Evolutionary conservation across 1,140 invertebrate genomes (phyloP), one percentile per base, ranked within the genome.

Genomic region (Pseudomyrmex pallidus): DNA sequence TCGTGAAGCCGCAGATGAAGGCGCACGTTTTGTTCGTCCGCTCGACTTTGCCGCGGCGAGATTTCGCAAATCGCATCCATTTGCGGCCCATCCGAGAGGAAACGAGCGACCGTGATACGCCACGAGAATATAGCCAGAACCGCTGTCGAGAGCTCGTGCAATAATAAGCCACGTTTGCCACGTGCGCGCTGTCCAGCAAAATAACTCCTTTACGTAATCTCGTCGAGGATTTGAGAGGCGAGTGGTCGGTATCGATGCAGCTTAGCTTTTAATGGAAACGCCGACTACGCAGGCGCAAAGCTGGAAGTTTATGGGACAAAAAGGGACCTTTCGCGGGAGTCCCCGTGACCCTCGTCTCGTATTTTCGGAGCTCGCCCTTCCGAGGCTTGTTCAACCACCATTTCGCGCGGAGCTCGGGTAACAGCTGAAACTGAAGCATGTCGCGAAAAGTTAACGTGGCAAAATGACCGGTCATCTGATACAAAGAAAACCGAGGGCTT

Each of bases 171-270:
- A 35, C 5, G 62, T 78, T 66, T 86, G 63, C 22, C 17, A 4
- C 46, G 61, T 57, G 56, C 52, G 59, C 83, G 80, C 86, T 83
- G 87, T 90, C 67, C 76, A 84, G 84, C 70, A 84, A 90, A 90
- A 91, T 90, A 86, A 88, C 74, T 89, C 90, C 90, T 88, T 90
- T 83, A 64, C 87, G 87, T 91, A 91, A 92, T 91, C 90, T 46
- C 77, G 61, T 54, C 66, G 82, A 66, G 17, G 17, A 66, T 50
- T 52, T 44, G 35, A 22, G 61, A 57, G 57, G 54, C 64, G 17
- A 52, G 17, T 56, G 64, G 73, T 62, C 35, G 10, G 80, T 90
- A 90, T 91, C 90, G 88, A 87, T 88, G 85, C 83, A 84, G 89
- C 90, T 91, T 89, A 90, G 90, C 89, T 84, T 87, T 84, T 90